These are phyloP conservation scores for Tipula lateralis DNA, from an alignment of 2,888 invertebrate genomes.

Conservation along the genomic window DNA sequence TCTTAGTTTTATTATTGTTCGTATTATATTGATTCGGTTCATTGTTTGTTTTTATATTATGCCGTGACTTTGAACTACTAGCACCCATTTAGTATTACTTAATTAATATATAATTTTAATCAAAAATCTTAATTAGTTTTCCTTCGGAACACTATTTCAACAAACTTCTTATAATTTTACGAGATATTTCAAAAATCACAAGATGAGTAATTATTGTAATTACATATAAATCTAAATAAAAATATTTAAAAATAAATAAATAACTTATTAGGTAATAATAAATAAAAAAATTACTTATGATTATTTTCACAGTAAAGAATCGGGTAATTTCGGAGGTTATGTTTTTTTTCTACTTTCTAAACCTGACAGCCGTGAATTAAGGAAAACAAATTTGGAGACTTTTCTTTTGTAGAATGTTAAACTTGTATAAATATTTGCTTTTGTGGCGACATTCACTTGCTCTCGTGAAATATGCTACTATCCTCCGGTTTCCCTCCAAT, in stretches of 20 bases:
- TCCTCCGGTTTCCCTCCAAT: too few species aligned
- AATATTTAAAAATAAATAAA: background rate
- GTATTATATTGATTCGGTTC: background rate
- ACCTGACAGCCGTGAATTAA: background rate
- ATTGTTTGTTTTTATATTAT: background rate
- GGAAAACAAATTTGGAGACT: background rate
- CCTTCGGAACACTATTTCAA: background rate
- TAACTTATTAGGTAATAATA: background rate
- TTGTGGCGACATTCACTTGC: background rate
- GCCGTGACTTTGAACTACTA: background rate
- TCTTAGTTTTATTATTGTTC: slow-evolving; percentile 14
- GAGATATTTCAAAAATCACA: background rate
- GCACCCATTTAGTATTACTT: slow-evolving; percentile 3
- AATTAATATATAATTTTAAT: background rate
- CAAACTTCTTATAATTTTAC: background rate
- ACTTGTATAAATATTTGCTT: background rate
- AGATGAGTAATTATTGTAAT: background rate
- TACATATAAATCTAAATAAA: background rate
- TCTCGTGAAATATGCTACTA: too few species aligned
- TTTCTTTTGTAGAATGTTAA: background rate
- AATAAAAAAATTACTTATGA: background rate
- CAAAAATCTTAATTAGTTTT: background rate
- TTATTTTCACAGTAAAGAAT: background rate
- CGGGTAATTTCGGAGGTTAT: background rate
- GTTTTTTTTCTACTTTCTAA: background rate